Conservation (phyloP, 2,797 vertebrate species). For the Odontamblyopus lacepedii region DNA sequence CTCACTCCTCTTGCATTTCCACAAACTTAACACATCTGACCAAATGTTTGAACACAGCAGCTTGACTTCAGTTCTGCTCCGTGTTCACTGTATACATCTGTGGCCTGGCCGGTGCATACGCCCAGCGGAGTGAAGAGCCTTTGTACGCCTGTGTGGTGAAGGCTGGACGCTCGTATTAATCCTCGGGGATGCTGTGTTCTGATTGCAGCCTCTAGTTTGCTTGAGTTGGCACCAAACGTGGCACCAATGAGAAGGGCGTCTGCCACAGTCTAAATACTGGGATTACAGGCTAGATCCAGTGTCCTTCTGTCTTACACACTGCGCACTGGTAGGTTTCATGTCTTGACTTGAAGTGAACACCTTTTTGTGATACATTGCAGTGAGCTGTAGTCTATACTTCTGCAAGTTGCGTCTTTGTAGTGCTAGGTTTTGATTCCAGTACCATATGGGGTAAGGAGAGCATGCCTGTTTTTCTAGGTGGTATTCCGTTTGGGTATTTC, state of each 20-base stretch:
- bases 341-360: constrained; percentile 56
- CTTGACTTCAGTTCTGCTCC: constrained; percentile 21
- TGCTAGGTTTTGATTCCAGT: background rate
- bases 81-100: constrained; percentile 44
- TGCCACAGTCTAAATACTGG: constrained; percentile 63
- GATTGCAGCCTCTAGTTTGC: constrained; percentile 67
- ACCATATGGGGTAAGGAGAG: background rate
- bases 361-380: constrained; percentile 28
- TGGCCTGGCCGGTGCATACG: constrained; percentile 28
- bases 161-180: constrained; percentile 57
- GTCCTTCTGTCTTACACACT: constrained; percentile 49
- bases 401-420: background rate
- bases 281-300: constrained; percentile 59
- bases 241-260: constrained; percentile 48
- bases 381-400: background rate
- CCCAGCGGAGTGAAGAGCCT: constrained; percentile 29
- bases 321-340: constrained; percentile 59
- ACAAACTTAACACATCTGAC: constrained; percentile 36
- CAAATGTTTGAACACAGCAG: constrained; percentile 52
- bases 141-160: constrained; percentile 40
- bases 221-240: constrained; percentile 65
- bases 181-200: constrained; percentile 52
- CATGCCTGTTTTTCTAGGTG: background rate
- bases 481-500: background rate
- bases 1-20: constrained; percentile 44